Conservation (phyloP, 2,113 vertebrate genomes). For the Oceanodroma tethys region DNA sequence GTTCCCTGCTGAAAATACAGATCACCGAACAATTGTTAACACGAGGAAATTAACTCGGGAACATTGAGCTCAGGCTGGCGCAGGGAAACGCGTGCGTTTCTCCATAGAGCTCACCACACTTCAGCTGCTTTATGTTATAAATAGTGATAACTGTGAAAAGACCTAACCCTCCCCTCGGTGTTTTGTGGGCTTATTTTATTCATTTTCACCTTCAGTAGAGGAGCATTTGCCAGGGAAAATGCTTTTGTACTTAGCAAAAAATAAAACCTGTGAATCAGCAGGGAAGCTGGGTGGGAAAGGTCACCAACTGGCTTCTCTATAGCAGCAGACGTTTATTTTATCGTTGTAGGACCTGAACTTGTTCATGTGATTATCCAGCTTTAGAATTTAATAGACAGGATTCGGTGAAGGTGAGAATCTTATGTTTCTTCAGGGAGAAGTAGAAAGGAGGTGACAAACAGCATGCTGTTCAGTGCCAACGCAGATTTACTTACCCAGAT, state of each 20-base stretch:
- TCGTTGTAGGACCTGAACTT: not conserved
- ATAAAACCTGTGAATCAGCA: conserved; percentile 32
- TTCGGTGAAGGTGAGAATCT: not conserved
- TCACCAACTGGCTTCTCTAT: conserved; percentile 1
- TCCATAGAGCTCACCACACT: not conserved
- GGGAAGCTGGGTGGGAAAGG: conserved; percentile 28
- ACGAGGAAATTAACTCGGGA: not conserved
- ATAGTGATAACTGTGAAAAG: not conserved
- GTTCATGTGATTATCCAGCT: not conserved
- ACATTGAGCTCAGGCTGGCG: not conserved
- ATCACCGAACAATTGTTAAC: not conserved
- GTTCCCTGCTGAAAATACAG: not conserved
- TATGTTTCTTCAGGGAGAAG: not conserved
- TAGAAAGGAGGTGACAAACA: not conserved
- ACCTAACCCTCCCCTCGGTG: not conserved
- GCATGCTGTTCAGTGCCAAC: not conserved
- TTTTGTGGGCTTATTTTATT: conserved; percentile 9
- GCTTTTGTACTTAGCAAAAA: conserved; percentile 42
- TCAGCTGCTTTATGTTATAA: not conserved
- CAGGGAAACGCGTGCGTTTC: not conserved
- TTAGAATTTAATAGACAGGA: not conserved
- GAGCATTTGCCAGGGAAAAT: conserved; percentile 2
- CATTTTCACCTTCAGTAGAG: conserved; percentile 42
- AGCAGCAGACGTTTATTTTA: not conserved
- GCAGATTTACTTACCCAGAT: not conserved